Base-by-base conservation (phyloP, 2,797 vertebrate species). In the Molossus alvarezi region DNA sequence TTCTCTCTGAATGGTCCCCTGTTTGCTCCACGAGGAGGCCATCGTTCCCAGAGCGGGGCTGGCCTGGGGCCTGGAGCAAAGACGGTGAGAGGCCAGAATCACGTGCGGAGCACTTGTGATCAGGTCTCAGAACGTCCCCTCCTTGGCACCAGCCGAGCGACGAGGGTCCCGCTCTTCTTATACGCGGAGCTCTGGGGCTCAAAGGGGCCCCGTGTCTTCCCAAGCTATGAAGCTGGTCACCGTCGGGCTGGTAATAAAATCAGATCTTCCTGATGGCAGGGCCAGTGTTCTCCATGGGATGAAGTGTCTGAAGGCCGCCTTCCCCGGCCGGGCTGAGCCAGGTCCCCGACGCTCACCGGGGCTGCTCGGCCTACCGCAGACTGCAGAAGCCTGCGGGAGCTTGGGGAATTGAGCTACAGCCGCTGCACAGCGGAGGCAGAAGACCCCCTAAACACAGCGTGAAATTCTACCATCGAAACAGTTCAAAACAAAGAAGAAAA, bases 101-200 rank as follows among this genome's bases (percentile, higher is more conserved):
- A 0, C 5, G 3, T 8, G 1, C 1, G 1, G 29, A 48, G 29
- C 73, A 12, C 1, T 1, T 33, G 5, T 0, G 5, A 6, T 5
- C 11, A 17, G 0, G 4, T 60, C 25, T 71, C 21, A 1, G 29
- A 2, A 20, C 3, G 4, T 65, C 33, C 64, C 60, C 69, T 71
- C 67, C 69, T 71, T 11, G 3, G 2, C 4, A 0, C 20, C n/a
- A 0, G 23, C 48, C 82, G 11, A 14, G 64, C 51, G 69, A 14
- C 0, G 21, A 21, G 15, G 9, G 0, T 21, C 17, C 11, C 11
- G 33, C 3, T 29, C 6, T 29, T 7, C 4, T 20, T 18, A 17
- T 13, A 6, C n/a, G 3, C 8, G 9, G 71, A 21, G 20, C 45
- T 33, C 71, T 17, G 12, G 64, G 53, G 25, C 48, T 20, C 37